These are phyloP conservation scores for Clinocottus analis DNA, from an alignment of 2,113 vertebrate species.

Conservation along the genomic window DNA sequence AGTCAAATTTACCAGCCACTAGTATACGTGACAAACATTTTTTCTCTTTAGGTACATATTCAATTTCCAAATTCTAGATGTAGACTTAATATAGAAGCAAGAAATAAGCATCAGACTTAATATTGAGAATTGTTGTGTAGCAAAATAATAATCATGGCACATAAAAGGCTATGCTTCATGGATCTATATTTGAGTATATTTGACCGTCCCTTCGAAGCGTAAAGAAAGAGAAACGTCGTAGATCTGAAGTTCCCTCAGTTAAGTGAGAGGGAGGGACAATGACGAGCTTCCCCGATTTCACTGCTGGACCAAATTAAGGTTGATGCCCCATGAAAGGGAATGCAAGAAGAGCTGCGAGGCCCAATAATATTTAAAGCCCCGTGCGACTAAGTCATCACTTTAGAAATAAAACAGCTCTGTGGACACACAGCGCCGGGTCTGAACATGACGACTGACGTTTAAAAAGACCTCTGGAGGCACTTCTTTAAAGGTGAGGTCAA, in stretches of 20 bases:
- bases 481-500: not conserved
- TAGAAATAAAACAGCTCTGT: constrained; percentile 73
- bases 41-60: not conserved
- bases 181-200: not conserved
- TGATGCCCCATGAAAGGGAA: constrained; percentile 78
- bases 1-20: not conserved
- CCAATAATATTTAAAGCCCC: constrained; percentile 74
- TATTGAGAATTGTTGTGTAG: not conserved
- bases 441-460: too few species aligned
- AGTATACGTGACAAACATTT: not conserved
- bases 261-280: constrained; percentile 20
- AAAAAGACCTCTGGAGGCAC: too few species aligned
- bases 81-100: not conserved
- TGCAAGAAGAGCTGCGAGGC: constrained; percentile 54
- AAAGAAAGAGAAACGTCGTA: constrained; percentile 3
- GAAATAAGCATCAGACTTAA: not conserved
- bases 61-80: not conserved
- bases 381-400: constrained; percentile 62
- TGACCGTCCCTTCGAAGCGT: not conserved
- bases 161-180: constrained; percentile 13
- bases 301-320: constrained; percentile 68
- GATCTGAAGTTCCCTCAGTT: constrained; percentile 20
- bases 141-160: too few species aligned
- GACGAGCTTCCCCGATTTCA: constrained; percentile 60
- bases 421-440: constrained; percentile 55